Evolutionary conservation across 2,797 vertebrate species (phyloP).

Genomic region (Sebastes oblongus): DNA sequence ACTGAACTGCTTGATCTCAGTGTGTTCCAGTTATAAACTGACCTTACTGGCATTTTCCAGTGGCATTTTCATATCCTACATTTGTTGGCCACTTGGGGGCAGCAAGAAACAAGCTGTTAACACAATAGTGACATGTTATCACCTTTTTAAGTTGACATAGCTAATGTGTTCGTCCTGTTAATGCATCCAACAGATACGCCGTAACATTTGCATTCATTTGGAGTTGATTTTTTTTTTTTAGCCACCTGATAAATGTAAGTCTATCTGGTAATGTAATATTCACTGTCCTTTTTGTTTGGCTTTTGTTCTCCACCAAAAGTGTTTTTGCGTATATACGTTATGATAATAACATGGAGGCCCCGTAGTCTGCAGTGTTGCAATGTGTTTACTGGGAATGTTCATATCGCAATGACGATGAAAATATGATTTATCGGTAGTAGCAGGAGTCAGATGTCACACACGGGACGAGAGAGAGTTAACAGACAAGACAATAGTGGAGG

Average conservation of each 20-base stretch:
- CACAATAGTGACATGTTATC: not conserved
- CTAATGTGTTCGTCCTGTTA: not conserved
- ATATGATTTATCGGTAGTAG: too few species aligned
- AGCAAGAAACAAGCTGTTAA: not conserved
- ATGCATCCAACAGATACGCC: not conserved
- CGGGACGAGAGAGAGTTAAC: too few species aligned
- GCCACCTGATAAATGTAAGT: not conserved
- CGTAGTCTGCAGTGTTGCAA: too few species aligned
- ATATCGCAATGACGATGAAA: too few species aligned
- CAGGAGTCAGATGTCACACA: too few species aligned
- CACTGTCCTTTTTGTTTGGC: not conserved
- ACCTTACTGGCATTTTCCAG: not conserved
- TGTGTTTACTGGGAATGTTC: too few species aligned
- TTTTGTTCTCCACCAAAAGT: not conserved
- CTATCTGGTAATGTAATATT: not conserved
- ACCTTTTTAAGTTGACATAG: not conserved
- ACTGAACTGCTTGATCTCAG: not conserved
- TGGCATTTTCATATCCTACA: not conserved
- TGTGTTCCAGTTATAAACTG: not conserved
- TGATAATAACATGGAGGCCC: too few species aligned
- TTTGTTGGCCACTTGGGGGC: not conserved
- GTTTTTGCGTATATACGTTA: too few species aligned
- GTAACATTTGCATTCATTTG: not conserved
- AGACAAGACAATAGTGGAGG: rapidly evolving
- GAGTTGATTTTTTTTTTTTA: not conserved